Evolutionary conservation across 2,888 invertebrate genomes (phyloP), one percentile per base, ranked within the genome.

Genomic region (Myathropa florea): DNA sequence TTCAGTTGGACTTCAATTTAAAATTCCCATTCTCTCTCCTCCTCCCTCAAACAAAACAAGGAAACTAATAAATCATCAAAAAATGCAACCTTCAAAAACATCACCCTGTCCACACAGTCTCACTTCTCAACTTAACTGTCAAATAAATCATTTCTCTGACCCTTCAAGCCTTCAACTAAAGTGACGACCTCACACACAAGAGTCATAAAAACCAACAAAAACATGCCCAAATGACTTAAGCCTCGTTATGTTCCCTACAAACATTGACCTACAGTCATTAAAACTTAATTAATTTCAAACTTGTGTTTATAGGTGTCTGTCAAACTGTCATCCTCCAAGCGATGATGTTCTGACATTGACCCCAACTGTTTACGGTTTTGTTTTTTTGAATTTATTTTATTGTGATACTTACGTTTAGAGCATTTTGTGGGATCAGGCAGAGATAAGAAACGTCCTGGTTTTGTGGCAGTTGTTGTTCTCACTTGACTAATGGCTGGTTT

Each of bases 391-490:
- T 46, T 33, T 30, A n/a, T n/a, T 30, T 65, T 70, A 18, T 18
- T 18, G 7, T n/a, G 46, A 70, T 89, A 96, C 97, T 96, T 94
- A 97, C 97, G 95, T 93, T 94, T 96, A 88, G 96, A 94, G 93
- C 97, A 97, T 94, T 97, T 97, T 91, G 96, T 94, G 85, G 97
- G 94, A 87, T 95, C 94, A 61, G 97, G 97, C 89, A 97, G 94
- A 67, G 97, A 95, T 88, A 97, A 94, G 94, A 97, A 97, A 90
- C 97, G 94, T 91, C 97, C 97, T 14, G 97, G 96, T 91, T 96
- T 95, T 90, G 95, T 95, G 87, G 91, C 94, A 90, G 94, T 92
- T 82, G 91, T 91, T 91, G 95, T 95, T 88, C 96, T 96, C 87
- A 93, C 93, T 92, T 91, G 91, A 86, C 91, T 91, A 90, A 94